Percentiles rank a stretch among this genome's conserved stretches.
Evolutionary conservation across 2,888 invertebrate genomes (phyloP).

Genomic region (Andrena praecox): DNA sequence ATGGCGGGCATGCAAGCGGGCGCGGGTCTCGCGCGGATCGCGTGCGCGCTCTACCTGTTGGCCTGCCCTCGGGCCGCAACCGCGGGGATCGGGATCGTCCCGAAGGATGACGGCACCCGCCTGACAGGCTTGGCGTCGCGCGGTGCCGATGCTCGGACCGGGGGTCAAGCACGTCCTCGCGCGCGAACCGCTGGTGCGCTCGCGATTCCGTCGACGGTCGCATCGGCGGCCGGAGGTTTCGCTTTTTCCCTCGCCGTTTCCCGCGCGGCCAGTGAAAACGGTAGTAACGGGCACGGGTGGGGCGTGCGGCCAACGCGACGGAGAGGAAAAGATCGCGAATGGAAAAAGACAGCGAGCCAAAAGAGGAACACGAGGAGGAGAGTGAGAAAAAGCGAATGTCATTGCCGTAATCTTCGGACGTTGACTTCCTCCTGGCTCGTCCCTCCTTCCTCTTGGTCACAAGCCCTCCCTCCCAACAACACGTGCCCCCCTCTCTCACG

Average conservation of each 20-base stretch:
- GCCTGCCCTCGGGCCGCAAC: neutral
- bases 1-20: neutral
- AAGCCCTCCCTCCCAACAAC: slow-evolving; percentile 55
- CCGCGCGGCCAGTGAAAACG: slow-evolving; percentile 29
- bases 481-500: slow-evolving; percentile 33
- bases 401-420: slow-evolving; percentile 85
- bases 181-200: neutral
- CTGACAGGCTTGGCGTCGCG: neutral
- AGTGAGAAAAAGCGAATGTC: slow-evolving; percentile 85
- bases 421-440: slow-evolving; percentile 82
- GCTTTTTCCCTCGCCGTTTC: slow-evolving; percentile 38
- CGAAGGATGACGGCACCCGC: neutral
- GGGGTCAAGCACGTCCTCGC: neutral
- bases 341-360: slow-evolving; percentile 67
- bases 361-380: slow-evolving; percentile 77
- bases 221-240: slow-evolving; percentile 10
- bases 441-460: slow-evolving; percentile 71
- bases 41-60: slow-evolving; percentile 1
- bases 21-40: too few species aligned
- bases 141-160: neutral
- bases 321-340: slow-evolving; percentile 51
- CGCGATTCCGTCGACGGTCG: neutral
- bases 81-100: neutral
- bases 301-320: slow-evolving; percentile 17
- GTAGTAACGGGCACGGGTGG: slow-evolving; percentile 9